Evolutionary conservation across 23 tunicate genomes (phyloP), one percentile per base, ranked within the genome.

Genomic region (Phallusia fumigata): DNA sequence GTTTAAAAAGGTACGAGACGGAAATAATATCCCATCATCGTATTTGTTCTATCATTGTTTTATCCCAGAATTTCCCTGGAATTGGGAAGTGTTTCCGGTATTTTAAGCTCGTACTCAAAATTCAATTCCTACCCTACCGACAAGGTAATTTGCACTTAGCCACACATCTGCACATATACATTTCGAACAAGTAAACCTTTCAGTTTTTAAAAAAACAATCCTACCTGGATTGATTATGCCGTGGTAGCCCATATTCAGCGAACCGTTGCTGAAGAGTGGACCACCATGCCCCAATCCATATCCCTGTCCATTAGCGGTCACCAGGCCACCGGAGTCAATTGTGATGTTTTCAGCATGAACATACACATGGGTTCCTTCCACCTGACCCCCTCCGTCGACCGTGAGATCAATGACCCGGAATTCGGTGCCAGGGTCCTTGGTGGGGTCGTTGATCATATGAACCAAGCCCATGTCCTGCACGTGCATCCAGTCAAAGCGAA

Each of bases 211-310:
- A n/a, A n/a, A n/a, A n/a, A n/a, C n/a, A n/a, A n/a, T n/a, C n/a
- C n/a, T 78, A 80, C 83, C 83, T 80, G 83, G 83, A 74, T 80
- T 80, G 40, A 80, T 80, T 19, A 80, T 80, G 40, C 83, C 83
- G 52, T 80, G 83, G 21, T 31, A 35, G 8, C 83, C 83, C 31
- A 80, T 53, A 32, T 80, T 80, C 18, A n/a, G 52, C 30, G 83
- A 53, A 13, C 83, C 83, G 31, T 80, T 80, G n/a, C 18, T 32
- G 22, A 36, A 52, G 8, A 30, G 19, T 28, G 83, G 83, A 26
- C 47, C 45, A 21, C 83, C 83, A 11, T 80, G 74, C 35, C 52
- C 40, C 31, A 35, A 24, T 31, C 26, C 31, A 0, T 80, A 80
- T n/a, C 83, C 83, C 40, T 53, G 83, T 50, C 52, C 52, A 22